A percentile compares a stretch with the other conserved stretches of the same genome.
phyloP scores from a whole-genome alignment of 35 echinoderm and acorn worm species.

The Strongylocentrotus purpuratus region DNA sequence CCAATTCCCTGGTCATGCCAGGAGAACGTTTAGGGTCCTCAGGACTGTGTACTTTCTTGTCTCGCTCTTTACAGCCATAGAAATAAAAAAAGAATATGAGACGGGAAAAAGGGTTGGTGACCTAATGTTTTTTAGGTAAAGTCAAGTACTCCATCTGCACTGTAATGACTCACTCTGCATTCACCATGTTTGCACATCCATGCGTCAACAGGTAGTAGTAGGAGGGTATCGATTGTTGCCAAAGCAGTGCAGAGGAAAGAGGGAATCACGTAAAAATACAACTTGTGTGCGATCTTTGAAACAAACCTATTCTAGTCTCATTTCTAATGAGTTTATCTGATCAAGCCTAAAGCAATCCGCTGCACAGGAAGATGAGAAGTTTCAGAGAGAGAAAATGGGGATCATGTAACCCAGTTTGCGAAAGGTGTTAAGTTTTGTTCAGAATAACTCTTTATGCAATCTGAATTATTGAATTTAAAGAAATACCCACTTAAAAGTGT shows the following conservation, averaged over 20 bases:
- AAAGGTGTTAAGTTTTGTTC: no score
- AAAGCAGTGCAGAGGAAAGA: background rate
- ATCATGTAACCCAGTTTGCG: no score
- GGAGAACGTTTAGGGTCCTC: background rate
- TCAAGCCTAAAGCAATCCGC: background rate
- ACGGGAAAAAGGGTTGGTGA: background rate
- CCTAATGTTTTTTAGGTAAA: background rate
- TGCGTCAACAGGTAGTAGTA: conserved; percentile 16
- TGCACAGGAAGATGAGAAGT: background rate
- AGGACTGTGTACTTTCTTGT: background rate
- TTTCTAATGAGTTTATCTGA: conserved; percentile 19
- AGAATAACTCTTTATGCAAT: no score
- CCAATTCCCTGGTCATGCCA: background rate
- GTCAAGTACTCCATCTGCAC: background rate
- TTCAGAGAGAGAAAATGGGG: background rate
- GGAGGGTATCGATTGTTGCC: background rate
- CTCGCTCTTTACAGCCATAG: background rate
- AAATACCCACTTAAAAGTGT: background rate
- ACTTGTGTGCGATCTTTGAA: background rate
- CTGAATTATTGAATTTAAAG: no score
- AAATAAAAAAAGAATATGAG: background rate
- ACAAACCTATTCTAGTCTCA: background rate
- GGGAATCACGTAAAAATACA: background rate
- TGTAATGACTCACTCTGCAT: background rate
- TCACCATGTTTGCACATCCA: background rate